Conservation (phyloP, 2,888 invertebrate species). For the Agonopterix arenella region DNA sequence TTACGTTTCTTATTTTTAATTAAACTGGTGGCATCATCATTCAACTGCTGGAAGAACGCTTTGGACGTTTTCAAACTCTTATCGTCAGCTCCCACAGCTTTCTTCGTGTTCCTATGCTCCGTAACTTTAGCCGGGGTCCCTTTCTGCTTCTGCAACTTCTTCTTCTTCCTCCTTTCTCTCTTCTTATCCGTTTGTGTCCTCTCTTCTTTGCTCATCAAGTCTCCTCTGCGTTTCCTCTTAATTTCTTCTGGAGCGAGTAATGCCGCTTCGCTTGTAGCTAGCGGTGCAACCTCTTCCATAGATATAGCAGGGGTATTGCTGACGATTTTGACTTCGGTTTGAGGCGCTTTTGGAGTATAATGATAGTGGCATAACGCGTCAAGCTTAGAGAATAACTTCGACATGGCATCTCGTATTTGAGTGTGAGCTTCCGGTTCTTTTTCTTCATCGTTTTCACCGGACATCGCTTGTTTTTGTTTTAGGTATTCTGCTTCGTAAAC, state of each 20-base stretch:
- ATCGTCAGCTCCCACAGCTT: slow-evolving; percentile 77
- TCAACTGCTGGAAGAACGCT: slow-evolving; percentile 90
- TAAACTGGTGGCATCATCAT: slow-evolving; percentile 80
- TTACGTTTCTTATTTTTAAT: slow-evolving; percentile 47
- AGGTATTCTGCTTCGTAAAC: slow-evolving; percentile 95
- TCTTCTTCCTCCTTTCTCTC: slow-evolving; percentile 91
- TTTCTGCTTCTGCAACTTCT: slow-evolving; percentile 81
- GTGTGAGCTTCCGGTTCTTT: slow-evolving; percentile 85
- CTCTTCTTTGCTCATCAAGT: slow-evolving; percentile 84
- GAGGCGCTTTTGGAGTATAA: slow-evolving; percentile 91
- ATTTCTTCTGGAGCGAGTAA: slow-evolving; percentile 96
- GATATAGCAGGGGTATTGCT: slow-evolving; percentile 93
- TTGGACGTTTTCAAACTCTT: slow-evolving; percentile 81
- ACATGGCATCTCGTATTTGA: slow-evolving; percentile 86
- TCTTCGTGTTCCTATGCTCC: slow-evolving; percentile 72
- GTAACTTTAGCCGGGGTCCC: slow-evolving; percentile 58
- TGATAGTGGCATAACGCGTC: slow-evolving; percentile 96
- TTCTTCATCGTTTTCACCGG: slow-evolving; percentile 77
- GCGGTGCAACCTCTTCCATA: slow-evolving; percentile 97
- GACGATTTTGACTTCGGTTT: slow-evolving; percentile 92
- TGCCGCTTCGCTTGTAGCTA: slow-evolving; percentile 89
- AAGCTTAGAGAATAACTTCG: slow-evolving; percentile 86
- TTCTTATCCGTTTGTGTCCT: slow-evolving; percentile 91
- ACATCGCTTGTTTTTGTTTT: slow-evolving; percentile 78
- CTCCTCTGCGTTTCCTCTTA: slow-evolving; percentile 77